Base-by-base conservation (phyloP, 2,888 invertebrate species). In the Abrostola tripartita region DNA sequence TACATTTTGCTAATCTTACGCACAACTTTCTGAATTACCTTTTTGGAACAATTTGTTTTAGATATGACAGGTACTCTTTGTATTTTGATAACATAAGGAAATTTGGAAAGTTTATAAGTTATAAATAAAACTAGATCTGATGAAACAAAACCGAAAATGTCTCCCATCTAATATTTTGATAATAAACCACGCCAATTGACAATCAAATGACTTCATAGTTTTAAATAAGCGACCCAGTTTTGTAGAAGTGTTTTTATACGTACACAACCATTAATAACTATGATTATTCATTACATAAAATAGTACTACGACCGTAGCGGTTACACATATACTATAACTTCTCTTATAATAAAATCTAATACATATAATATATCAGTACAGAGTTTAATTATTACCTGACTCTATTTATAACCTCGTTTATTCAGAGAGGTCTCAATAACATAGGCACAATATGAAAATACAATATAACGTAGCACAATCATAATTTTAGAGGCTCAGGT, bases 401-500 rank as follows among this genome's bases (percentile, higher is more conserved):
- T 56, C 53, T 60, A 54, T 61, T 59, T 68, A 52, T 62, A 74
- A 66, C 52, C 35, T 14, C 47, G 47, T 37, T 47, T 61, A 66
- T 61, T 54, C 57, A 62, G 65, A 64, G 42, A 53, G 54, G 47
- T 53, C 63, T 68, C 79, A 64, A 67, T 78, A 65, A 65, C 61
- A 49, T 63, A 58, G 65, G 58, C 54, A 67, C 52, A 52, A 47
- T 60, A 76, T 79, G 71, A 76, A 71, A 79, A 76, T 74, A 74
- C 71, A 69, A 67, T 69, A 65, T 74, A 68, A 63, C 56, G 50
- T 64, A 75, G 74, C 74, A 71, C 52, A 71, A 70, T 63, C 78
- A 83, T 80, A 81, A 83, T 81, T 85, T 80, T 40, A 37, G 63
- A 65, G 74, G 65, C 83, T 71, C 86, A 86, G 86, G 83, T 85